Percentiles rank a stretch among this genome's conserved stretches.
phyloP scores from a whole-genome alignment of 2,797 vertebrate species.

The Podarcis siculus region DNA sequence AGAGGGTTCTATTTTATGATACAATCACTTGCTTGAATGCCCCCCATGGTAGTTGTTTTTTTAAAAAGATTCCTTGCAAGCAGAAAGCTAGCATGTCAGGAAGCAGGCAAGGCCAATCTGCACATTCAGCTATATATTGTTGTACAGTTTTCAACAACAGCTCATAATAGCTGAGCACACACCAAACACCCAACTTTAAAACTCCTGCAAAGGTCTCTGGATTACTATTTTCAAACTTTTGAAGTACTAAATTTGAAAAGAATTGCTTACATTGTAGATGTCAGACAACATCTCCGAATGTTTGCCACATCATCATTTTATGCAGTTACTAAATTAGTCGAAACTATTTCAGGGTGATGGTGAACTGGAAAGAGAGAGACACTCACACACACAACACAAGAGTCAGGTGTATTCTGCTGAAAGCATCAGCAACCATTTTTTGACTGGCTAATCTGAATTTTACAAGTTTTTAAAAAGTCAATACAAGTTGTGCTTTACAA shows the following conservation, averaged over 20 bases:
- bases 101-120: background rate
- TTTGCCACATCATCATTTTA: constrained; percentile 23
- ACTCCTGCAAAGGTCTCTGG: constrained; percentile 12
- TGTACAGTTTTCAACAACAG: too few relatives aligned
- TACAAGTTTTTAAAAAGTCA: constrained; percentile 47
- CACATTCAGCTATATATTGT: too few relatives aligned
- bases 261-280: background rate
- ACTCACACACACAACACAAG: background rate
- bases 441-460: constrained; percentile 11
- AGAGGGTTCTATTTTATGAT: background rate
- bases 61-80: background rate
- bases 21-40: background rate
- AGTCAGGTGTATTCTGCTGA: background rate
- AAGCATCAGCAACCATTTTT: background rate
- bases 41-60: background rate
- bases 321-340: constrained; percentile 14
- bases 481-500: constrained; percentile 38
- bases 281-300: constrained; percentile 10
- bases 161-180: background rate
- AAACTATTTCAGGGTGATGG: background rate
- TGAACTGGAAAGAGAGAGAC: background rate
- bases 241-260: constrained; percentile 1
- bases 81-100: background rate
- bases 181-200: constrained; percentile 3
- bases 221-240: constrained; percentile 1